A percentile compares a stretch with the other conserved stretches of the same genome.
Evolutionary conservation across 2,113 vertebrate species (phyloP).

Genomic region (Nothoprocta perdicaria): DNA sequence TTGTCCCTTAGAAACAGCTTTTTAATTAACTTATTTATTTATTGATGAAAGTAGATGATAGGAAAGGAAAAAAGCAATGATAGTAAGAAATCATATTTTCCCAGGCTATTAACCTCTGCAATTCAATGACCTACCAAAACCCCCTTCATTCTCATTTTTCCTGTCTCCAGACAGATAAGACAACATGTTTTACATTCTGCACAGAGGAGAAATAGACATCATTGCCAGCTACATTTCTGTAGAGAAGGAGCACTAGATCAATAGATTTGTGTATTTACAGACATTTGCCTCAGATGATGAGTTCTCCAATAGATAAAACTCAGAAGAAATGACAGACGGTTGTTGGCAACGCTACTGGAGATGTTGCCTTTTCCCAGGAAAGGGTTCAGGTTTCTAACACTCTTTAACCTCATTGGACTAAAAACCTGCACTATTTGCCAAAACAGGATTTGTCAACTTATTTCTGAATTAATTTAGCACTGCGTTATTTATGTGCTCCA

Average conservation of each 20-base stretch:
- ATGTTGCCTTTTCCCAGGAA: background rate
- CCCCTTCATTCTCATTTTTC: background rate
- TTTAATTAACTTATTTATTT: slow-evolving; percentile 63
- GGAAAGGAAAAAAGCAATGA: background rate
- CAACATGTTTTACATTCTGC: background rate
- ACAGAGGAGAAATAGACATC: background rate
- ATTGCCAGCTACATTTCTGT: background rate
- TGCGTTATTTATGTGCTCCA: background rate
- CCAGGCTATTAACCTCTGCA: slow-evolving; percentile 22
- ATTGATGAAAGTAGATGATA: slow-evolving; percentile 43
- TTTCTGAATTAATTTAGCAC: background rate
- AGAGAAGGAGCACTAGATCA: slow-evolving; percentile 13
- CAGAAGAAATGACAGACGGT: background rate
- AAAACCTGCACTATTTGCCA: background rate
- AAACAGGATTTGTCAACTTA: background rate
- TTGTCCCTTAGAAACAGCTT: slow-evolving; percentile 33
- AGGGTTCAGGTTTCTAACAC: background rate
- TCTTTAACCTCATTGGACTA: background rate
- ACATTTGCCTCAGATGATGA: background rate
- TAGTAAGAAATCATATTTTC: background rate
- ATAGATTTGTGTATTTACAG: slow-evolving; percentile 17
- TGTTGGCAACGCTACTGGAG: background rate
- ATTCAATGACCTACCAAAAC: background rate
- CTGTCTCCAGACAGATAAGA: background rate
- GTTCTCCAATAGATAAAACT: slow-evolving; percentile 2